Evolutionary conservation across 2,113 vertebrate species (phyloP).

Genomic region (Camelus dromedarius): DNA sequence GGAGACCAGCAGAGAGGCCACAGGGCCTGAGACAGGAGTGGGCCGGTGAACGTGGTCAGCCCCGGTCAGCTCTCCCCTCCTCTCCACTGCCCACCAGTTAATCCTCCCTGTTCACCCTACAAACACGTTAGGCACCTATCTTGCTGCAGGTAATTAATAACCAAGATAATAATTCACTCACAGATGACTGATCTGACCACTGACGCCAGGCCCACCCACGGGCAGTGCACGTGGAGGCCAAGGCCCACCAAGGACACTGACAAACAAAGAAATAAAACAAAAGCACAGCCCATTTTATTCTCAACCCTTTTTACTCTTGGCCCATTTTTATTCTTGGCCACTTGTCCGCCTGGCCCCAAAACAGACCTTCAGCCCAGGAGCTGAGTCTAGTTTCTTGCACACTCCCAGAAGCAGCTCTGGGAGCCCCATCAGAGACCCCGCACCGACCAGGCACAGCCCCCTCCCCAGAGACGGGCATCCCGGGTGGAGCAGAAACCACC

Average conservation of each 20-base stretch:
- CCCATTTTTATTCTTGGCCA: background rate
- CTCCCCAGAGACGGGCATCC: background rate
- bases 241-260: background rate
- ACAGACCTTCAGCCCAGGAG: background rate
- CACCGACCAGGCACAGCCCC: rapidly evolving
- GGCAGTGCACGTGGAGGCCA: no score
- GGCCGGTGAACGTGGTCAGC: background rate
- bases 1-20: background rate
- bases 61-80: no score
- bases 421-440: background rate
- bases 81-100: background rate
- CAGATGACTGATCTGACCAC: background rate
- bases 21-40: background rate
- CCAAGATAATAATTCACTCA: background rate
- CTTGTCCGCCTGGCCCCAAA: background rate
- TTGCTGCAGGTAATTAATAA: background rate
- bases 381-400: background rate
- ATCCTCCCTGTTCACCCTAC: background rate
- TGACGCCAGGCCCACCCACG: no score
- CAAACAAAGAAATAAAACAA: no score
- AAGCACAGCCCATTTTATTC: no score
- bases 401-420: background rate
- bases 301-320: no score
- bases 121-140: background rate
- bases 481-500: background rate